These are phyloP conservation scores for Escarpia spicata DNA, from an alignment of 2,888 invertebrate genomes.

Conservation along the genomic window DNA sequence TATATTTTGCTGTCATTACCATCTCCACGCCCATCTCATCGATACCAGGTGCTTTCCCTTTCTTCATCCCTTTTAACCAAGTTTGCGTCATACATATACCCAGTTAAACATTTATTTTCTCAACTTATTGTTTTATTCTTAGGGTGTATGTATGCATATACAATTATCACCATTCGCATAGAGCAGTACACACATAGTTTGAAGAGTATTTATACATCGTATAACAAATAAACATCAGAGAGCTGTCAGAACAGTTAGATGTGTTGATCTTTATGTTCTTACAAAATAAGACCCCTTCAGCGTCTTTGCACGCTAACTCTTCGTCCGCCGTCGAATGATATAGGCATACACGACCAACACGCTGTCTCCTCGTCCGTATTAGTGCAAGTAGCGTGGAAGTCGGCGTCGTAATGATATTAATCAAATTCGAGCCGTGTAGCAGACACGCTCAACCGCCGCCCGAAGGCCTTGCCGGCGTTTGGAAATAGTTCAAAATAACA, in stretches of 20 bases:
- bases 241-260: not conserved
- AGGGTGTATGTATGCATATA: not conserved
- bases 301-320: not conserved
- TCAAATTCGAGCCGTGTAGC: not conserved
- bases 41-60: no score
- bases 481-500: not conserved
- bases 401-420: not conserved
- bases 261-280: not conserved
- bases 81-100: not conserved
- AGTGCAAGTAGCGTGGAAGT: not conserved
- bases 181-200: not conserved
- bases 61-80: no score
- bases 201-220: not conserved
- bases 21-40: no score
- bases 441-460: not conserved
- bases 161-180: not conserved
- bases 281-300: not conserved
- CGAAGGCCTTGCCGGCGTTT: not conserved
- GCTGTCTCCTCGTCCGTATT: not conserved
- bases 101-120: not conserved
- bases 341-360: not conserved
- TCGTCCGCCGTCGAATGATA: not conserved
- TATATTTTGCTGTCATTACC: no score
- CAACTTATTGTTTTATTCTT: not conserved
- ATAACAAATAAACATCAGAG: not conserved